Conservation (phyloP, 2,797 vertebrate genomes). For the Syngnathus rostellatus region DNA sequence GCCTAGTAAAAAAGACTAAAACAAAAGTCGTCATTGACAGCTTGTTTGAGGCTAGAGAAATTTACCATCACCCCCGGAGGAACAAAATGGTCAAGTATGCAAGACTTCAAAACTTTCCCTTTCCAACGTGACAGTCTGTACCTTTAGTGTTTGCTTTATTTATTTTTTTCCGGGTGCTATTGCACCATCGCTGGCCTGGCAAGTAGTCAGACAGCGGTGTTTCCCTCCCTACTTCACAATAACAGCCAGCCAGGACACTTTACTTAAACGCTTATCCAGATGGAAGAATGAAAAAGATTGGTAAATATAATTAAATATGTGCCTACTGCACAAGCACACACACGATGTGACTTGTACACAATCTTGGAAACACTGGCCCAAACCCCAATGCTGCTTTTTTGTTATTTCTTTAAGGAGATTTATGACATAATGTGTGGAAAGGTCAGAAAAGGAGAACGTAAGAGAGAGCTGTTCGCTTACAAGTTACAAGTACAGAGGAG, state of each 20-base stretch:
- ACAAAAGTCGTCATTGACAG: too few relatives aligned
- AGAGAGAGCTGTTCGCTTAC: neutral
- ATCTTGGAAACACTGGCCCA: neutral
- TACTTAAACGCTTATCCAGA: neutral
- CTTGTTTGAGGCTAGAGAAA: too few relatives aligned
- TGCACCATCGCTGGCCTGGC: neutral
- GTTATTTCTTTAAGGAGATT: neutral
- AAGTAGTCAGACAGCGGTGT: neutral
- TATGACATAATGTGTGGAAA: neutral
- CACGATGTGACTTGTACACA: neutral
- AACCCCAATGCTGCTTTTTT: neutral
- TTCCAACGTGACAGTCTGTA: neutral
- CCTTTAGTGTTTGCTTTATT: neutral
- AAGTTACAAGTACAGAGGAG: neutral
- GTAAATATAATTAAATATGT: neutral
- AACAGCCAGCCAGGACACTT: neutral
- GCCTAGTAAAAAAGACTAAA: neutral
- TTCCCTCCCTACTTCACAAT: neutral
- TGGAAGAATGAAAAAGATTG: neutral
- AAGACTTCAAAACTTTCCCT: neutral
- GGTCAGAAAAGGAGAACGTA: neutral
- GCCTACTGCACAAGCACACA: neutral
- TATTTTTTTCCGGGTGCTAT: neutral
- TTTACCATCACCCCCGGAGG: too few relatives aligned
- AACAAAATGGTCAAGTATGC: neutral